Evolutionary conservation across 1,140 invertebrate genomes (phyloP), one percentile per base, ranked within the genome.

Genomic region (Saxidomus purpurata): DNA sequence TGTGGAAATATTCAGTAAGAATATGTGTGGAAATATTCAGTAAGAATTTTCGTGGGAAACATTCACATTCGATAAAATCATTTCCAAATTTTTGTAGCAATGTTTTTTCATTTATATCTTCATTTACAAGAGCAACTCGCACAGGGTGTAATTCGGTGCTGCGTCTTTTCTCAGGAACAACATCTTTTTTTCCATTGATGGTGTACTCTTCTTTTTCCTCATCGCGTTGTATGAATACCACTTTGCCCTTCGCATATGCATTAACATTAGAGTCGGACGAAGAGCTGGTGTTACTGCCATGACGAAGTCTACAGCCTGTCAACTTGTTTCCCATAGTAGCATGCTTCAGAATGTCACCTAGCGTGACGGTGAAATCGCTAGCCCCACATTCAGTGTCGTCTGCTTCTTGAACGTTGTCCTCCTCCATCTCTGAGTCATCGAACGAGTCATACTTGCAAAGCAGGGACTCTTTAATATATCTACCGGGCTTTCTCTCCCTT

Each of bases 11-110:
- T n/a, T n/a, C n/a, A n/a, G n/a, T n/a, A n/a, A n/a, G n/a, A n/a
- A n/a, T n/a, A n/a, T n/a, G n/a, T n/a, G n/a, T n/a, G n/a, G n/a
- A n/a, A n/a, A n/a, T 89, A 28, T 83, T 63, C 17, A 89, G 17
- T 11, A 89, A 38, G 38, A 89, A 89, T 76, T 89, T 89, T 82
- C 87, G 31, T 22, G 87, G 87, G 55, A 89, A 83, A 69, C 87
- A 89, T 38, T 77, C 80, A 43, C 67, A 71, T 31, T 83, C 69
- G 36, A 77, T 59, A 43, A 36, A 77, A 9, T 59, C 34, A 11
- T 77, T 63, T n/a, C 71, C 79, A 81, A 38, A 89, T 49, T 6
- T 76, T 43, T 77, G 19, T 11, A 17, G 1, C 49, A 89, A 25
- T 13, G 9, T 28, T 31, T 55, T 25, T 34, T 67, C 69, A 25